Conservation (phyloP, 2,113 vertebrate genomes). For the Casuarius casuarius region DNA sequence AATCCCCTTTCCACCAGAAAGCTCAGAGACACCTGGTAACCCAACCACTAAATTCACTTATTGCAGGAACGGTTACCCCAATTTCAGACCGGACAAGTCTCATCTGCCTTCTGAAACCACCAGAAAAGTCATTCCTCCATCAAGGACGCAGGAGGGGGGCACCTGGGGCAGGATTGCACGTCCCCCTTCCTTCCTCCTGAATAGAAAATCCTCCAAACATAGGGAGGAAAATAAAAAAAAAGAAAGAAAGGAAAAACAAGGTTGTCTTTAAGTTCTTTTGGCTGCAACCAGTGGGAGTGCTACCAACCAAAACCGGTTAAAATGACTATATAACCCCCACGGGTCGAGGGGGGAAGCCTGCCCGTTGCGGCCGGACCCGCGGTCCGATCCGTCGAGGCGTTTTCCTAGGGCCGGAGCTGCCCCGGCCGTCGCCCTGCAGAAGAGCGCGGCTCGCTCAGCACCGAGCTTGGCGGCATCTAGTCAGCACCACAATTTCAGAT, state of each 20-base stretch:
- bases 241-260: neutral
- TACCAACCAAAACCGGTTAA: neutral
- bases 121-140: neutral
- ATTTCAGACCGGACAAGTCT: neutral
- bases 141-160: neutral
- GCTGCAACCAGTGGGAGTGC: neutral
- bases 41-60: neutral
- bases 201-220: neutral
- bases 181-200: too few species aligned
- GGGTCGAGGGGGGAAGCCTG: neutral
- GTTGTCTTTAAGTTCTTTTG: neutral
- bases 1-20: neutral
- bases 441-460: rapidly evolving
- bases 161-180: too few species aligned
- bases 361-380: neutral
- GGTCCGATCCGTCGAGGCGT: neutral
- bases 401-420: neutral
- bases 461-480: neutral
- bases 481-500: neutral
- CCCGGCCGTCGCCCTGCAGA: neutral
- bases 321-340: rapidly evolving
- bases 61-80: rapidly evolving
- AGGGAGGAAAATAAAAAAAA: neutral
- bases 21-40: neutral
- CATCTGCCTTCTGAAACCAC: neutral